phyloP scores from a whole-genome alignment of 2,113 vertebrate species.

The Xenus cinereus region DNA sequence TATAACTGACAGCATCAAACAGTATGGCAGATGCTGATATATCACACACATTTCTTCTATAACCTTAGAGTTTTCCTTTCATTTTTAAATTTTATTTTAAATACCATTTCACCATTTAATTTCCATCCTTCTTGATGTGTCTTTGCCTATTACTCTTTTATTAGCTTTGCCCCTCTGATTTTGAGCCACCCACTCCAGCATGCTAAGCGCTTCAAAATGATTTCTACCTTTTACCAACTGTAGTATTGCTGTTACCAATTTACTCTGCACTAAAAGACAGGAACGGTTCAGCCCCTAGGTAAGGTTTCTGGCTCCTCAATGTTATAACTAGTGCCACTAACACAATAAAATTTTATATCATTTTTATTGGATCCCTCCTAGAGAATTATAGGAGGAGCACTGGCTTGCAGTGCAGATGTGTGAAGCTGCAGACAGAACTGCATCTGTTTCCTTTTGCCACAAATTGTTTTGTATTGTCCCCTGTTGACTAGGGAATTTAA shows the following conservation, averaged over 20 bases:
- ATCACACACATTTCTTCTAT: background rate
- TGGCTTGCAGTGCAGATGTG: conserved; percentile 56
- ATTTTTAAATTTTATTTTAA: background rate
- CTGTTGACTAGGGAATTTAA: conserved; percentile 48
- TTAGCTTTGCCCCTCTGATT: conserved; percentile 12
- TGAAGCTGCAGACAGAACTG: conserved; percentile 45
- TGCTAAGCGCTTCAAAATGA: conserved; percentile 25
- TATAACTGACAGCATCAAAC: background rate
- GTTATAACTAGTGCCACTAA: conserved; percentile 72
- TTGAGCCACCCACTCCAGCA: background rate
- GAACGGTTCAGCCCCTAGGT: conserved; percentile 51
- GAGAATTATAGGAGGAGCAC: conserved; percentile 50
- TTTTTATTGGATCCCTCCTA: conserved; percentile 67
- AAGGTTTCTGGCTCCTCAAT: conserved; percentile 66
- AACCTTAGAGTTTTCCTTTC: background rate
- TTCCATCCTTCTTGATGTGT: conserved; percentile 5
- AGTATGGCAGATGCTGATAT: background rate
- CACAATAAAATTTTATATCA: conserved; percentile 72
- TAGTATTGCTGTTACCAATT: conserved; percentile 18
- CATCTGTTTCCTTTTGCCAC: conserved; percentile 51
- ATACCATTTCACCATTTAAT: background rate
- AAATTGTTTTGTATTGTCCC: conserved; percentile 23
- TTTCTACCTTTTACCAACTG: conserved; percentile 8
- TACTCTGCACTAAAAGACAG: conserved; percentile 42
- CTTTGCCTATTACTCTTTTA: conserved; percentile 13